A percentile compares a stretch with the other conserved stretches of the same genome.
These are phyloP conservation scores for Okamejei kenojei DNA, from an alignment of 2,797 vertebrate species.

Conservation along the genomic window DNA sequence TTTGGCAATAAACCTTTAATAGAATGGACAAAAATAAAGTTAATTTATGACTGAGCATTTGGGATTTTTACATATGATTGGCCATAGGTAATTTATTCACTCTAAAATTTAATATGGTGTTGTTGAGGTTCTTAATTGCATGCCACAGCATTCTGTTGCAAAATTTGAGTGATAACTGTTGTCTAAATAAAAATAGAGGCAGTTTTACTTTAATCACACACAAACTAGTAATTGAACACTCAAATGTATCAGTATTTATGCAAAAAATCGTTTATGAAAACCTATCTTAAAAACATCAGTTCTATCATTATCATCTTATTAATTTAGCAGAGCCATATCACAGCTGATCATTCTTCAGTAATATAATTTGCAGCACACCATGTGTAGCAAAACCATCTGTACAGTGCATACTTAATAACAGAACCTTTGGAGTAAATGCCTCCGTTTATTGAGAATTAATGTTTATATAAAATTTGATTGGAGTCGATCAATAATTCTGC, in stretches of 20 bases:
- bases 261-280: slow-evolving; percentile 74
- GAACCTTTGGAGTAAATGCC: slow-evolving; percentile 76
- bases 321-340: slow-evolving; percentile 81
- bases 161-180: slow-evolving; percentile 78
- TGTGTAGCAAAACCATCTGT: slow-evolving; percentile 81
- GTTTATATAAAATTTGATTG: slow-evolving; percentile 82
- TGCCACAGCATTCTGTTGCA: slow-evolving; percentile 70
- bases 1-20: slow-evolving; percentile 14
- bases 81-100: slow-evolving; percentile 18
- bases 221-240: slow-evolving; percentile 78
- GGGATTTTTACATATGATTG: slow-evolving; percentile 32
- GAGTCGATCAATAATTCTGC: slow-evolving; percentile 79
- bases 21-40: slow-evolving; percentile 12
- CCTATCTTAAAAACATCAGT: slow-evolving; percentile 79
- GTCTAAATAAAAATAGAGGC: slow-evolving; percentile 78
- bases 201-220: slow-evolving; percentile 81
- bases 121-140: slow-evolving; percentile 34
- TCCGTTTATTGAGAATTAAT: slow-evolving; percentile 83
- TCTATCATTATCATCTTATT: slow-evolving; percentile 82
- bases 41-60: slow-evolving; percentile 31
- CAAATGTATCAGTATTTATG: slow-evolving; percentile 82
- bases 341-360: slow-evolving; percentile 81
- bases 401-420: slow-evolving; percentile 81
- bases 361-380: slow-evolving; percentile 75
- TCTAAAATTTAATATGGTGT: slow-evolving; percentile 23